Evolutionary conservation across 2,888 invertebrate genomes (phyloP), one percentile per base, ranked within the genome.

Genomic region (Drosophila setosimentum): DNA sequence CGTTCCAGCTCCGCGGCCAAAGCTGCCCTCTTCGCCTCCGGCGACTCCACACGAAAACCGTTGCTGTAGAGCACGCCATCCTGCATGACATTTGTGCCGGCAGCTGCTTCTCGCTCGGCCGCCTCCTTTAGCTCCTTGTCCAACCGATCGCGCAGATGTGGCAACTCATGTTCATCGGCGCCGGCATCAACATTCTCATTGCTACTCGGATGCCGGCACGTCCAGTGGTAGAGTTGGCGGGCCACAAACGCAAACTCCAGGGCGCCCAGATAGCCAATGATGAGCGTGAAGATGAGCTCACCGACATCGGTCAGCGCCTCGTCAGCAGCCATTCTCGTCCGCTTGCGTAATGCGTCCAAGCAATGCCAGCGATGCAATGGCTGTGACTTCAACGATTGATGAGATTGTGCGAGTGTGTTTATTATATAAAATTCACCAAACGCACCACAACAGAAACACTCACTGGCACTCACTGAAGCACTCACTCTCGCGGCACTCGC

Each of bases 191-290:
- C 3, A 1, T 45, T 40, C 7, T 78, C 83, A 30, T 60, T 54
- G 8, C 76, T 53, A 3, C 73, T 61, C 2, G 84, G 73, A 82
- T 93, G 93, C 53, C 82, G 87, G 55, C 83, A 92, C n/a, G 90
- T 82, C 89, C 91, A 92, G 70, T 93, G 93, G 64, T 92, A 93
- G 1, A 93, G 79, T 70, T 93, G 93, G 10, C 91, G 90, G 21
- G 91, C 88, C 32, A 93, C 92, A 74, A 91, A 93, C 2, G 92
- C 83, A 27, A 93, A 89, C 92, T 97, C 97, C 83, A 96, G 91
- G 33, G 96, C 95, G 73, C 97, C 97, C 76, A 96, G 95, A 92
- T 96, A 97, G 76, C 96, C 94, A 67, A 97, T 95, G 76, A 97
- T 94, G 87, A 96, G 94, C 59, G 97, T 97, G 80, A 97, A 94